phyloP scores from a whole-genome alignment of 2,888 invertebrate species.

The Drosophila nr. perissopoda region DNA sequence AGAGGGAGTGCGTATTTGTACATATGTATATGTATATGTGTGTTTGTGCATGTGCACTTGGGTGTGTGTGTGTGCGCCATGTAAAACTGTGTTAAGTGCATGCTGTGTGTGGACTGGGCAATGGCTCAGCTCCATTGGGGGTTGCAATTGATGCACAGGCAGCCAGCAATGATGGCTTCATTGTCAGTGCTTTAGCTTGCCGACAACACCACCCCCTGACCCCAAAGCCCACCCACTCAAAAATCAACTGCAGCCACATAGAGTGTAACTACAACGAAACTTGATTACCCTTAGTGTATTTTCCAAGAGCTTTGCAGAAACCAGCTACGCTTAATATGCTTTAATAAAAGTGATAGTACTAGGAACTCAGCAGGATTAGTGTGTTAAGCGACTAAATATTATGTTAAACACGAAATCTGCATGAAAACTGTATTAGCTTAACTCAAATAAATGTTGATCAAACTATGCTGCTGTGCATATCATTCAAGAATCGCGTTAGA shows the following conservation, averaged over 20 bases:
- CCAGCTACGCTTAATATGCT: neutral
- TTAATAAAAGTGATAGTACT: neutral
- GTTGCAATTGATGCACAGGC: constrained; percentile 59
- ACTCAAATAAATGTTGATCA: neutral
- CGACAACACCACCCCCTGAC: neutral
- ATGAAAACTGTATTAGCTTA: neutral
- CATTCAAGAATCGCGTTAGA: neutral
- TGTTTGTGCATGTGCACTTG: constrained; percentile 11
- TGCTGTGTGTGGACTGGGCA: constrained; percentile 43
- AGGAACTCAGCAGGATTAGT: too few species aligned
- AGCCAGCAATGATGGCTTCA: constrained; percentile 64
- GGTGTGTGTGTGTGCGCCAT: constrained; percentile 18
- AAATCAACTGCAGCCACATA: neutral
- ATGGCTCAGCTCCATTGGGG: constrained; percentile 41
- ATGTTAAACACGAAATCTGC: neutral
- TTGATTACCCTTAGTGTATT: constrained; percentile 17
- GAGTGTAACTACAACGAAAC: constrained; percentile 6
- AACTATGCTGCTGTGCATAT: neutral
- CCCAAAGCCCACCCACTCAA: constrained; percentile 28
- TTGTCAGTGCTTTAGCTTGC: constrained; percentile 54
- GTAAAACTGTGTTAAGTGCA: constrained; percentile 74
- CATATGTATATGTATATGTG: constrained; percentile 10
- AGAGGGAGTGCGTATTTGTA: constrained; percentile 14
- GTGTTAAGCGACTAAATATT: neutral
- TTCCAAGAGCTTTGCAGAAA: neutral